These are phyloP conservation scores for Lochmaea crataegi DNA, from an alignment of 2,888 invertebrate species.

Conservation along the genomic window DNA sequence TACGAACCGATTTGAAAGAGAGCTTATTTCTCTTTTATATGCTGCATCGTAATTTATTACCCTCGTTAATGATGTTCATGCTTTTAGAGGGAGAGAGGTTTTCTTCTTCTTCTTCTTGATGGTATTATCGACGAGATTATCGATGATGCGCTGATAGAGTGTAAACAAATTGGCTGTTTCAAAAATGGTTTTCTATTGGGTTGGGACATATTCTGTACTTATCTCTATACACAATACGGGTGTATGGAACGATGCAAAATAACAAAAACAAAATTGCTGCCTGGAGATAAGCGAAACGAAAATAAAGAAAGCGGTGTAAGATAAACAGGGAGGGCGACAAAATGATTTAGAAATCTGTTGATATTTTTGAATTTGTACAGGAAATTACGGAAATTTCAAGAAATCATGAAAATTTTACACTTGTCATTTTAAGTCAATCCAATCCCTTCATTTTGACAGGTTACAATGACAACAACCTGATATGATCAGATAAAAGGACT, in stretches of 20 bases:
- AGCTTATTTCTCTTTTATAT: constrained; percentile 8
- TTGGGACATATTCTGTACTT: neutral
- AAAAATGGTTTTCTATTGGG: neutral
- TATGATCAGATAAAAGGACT: too few relatives aligned
- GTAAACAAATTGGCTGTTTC: constrained; percentile 5
- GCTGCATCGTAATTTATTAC: constrained; percentile 18
- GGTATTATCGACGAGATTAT: constrained; percentile 14
- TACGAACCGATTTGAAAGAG: neutral
- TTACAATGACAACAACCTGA: too few relatives aligned
- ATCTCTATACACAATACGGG: neutral
- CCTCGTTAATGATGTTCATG: constrained; percentile 15
- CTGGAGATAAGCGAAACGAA: too few relatives aligned
- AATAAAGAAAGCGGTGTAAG: too few relatives aligned
- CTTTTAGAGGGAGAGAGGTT: constrained; percentile 6
- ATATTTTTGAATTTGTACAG: too few relatives aligned
- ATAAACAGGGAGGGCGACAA: neutral
- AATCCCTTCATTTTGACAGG: too few relatives aligned
- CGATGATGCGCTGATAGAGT: neutral
- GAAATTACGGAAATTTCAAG: too few relatives aligned
- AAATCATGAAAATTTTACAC: too few relatives aligned
- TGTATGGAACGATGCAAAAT: neutral
- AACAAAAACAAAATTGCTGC: neutral
- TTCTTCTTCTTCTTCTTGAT: neutral
- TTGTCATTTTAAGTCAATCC: too few relatives aligned
- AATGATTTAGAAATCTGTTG: too few relatives aligned